Evolutionary conservation across 2,888 invertebrate genomes (phyloP).

Genomic region (Diarsia mendica): DNA sequence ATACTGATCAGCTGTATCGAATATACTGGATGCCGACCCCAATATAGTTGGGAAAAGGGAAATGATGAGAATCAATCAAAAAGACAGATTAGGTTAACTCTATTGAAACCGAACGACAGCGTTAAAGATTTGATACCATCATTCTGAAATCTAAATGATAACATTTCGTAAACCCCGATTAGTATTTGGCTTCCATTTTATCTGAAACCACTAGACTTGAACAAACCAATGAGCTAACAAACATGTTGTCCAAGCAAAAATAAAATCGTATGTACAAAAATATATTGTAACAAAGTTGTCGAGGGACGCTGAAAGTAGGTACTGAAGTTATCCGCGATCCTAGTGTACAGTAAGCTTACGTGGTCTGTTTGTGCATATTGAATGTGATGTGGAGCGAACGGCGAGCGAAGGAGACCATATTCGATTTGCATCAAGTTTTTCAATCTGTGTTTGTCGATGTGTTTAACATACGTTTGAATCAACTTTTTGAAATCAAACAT

Average conservation of each 20-base stretch:
- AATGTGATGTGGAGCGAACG: conserved; percentile 18
- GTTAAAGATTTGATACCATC: neutral
- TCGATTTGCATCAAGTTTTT: conserved; percentile 43
- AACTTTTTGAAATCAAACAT: conserved; percentile 24
- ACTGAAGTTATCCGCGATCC: conserved; percentile 18
- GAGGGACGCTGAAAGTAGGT: neutral
- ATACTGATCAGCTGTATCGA: too few relatives aligned
- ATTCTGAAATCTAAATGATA: neutral
- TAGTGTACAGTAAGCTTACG: conserved; percentile 26
- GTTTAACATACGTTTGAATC: conserved; percentile 35
- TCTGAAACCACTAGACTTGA: neutral
- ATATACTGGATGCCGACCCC: too few relatives aligned
- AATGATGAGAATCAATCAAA: too few relatives aligned
- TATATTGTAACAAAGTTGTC: conserved; percentile 12
- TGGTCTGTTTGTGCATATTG: conserved; percentile 48
- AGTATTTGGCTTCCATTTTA: too few relatives aligned
- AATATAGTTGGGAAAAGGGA: too few relatives aligned
- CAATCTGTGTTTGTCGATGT: conserved; percentile 8
- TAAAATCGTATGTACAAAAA: conserved; percentile 20
- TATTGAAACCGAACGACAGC: neutral
- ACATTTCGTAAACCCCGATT: neutral
- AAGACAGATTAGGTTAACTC: neutral
- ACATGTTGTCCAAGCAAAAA: neutral
- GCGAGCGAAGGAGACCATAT: conserved; percentile 20
- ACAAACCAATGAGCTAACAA: neutral